A percentile compares a stretch with the other conserved stretches of the same genome.
Evolutionary conservation across 2,797 vertebrate genomes (phyloP).

Genomic region (Lepilemur ruficaudatus): DNA sequence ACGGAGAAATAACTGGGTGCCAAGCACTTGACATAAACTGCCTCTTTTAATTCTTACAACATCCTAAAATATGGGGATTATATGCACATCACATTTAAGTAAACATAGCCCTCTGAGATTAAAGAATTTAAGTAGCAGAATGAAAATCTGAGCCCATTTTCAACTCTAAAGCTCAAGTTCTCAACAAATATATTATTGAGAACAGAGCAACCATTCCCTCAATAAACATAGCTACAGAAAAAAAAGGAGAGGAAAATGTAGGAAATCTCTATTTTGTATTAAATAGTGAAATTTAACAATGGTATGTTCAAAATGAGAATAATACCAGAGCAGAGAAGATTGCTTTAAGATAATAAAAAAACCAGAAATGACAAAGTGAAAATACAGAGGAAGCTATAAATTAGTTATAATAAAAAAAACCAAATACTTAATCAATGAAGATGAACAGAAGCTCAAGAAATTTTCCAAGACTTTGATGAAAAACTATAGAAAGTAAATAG

Average conservation of each 20-base stretch:
- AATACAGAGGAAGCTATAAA: not conserved
- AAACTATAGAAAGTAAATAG: not conserved
- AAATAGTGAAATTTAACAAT: conserved; percentile 2
- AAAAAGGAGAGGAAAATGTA: not conserved
- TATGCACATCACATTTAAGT: not conserved
- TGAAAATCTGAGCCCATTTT: not conserved
- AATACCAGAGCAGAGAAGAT: not conserved
- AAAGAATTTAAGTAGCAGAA: not conserved
- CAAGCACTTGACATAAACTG: not conserved
- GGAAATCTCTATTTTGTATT: conserved; percentile 17
- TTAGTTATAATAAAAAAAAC: not conserved
- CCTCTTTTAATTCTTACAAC: not conserved
- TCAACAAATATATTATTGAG: not conserved
- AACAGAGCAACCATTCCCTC: not conserved
- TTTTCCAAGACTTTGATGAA: conserved; percentile 11
- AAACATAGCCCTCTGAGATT: not conserved
- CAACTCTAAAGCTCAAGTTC: not conserved
- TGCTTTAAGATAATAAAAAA: not conserved
- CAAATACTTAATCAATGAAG: not conserved
- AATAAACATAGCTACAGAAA: not conserved
- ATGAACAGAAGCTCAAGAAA: not conserved
- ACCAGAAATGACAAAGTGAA: not conserved
- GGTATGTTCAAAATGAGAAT: not conserved
- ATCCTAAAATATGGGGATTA: not conserved
- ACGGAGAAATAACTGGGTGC: not conserved